These are phyloP conservation scores for Phyllopteryx taeniolatus DNA, from an alignment of 2,113 vertebrate species.

Conservation along the genomic window DNA sequence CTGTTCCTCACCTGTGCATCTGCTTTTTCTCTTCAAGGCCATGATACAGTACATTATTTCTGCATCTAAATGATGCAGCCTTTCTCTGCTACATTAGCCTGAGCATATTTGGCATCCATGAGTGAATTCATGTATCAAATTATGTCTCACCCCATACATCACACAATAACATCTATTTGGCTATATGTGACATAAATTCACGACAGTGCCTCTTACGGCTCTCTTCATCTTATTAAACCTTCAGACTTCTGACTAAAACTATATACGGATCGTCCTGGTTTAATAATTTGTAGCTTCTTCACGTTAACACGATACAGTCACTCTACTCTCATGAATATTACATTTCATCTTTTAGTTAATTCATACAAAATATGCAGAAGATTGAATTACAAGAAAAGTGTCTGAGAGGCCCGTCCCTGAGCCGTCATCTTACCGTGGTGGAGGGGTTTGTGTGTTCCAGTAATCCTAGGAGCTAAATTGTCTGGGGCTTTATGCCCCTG, in stretches of 20 bases:
- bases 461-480: too few species aligned
- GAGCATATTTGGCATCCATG: background rate
- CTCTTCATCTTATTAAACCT: background rate
- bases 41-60: background rate
- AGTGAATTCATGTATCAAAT: background rate
- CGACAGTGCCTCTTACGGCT: too few species aligned
- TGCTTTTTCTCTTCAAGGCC: background rate
- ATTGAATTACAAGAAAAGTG: background rate
- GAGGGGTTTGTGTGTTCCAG: too few species aligned
- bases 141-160: background rate
- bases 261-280: background rate
- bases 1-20: background rate
- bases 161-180: background rate
- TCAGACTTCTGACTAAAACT: background rate
- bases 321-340: background rate
- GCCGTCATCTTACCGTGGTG: too few species aligned
- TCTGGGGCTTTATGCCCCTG: too few species aligned
- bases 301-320: background rate
- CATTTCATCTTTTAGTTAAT: background rate
- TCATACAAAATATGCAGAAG: background rate
- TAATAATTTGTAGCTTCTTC: background rate
- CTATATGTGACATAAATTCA: background rate
- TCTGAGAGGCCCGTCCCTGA: too few species aligned
- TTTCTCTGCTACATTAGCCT: background rate
- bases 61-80: background rate